These are phyloP conservation scores for Clarias laeviceps DNA, from an alignment of 2,797 vertebrate genomes.

Conservation along the genomic window DNA sequence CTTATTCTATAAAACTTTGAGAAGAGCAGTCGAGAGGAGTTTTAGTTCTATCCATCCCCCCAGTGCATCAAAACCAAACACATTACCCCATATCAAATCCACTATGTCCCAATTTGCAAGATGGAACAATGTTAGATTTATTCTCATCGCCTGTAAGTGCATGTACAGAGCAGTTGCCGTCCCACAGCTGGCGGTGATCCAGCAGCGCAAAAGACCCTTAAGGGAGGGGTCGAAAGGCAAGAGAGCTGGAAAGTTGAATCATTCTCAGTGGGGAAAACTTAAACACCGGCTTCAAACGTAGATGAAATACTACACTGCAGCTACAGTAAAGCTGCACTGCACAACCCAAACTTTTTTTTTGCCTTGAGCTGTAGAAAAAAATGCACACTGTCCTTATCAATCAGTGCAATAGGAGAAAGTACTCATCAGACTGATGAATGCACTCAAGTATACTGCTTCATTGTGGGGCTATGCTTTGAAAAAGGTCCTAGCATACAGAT, in stretches of 20 bases:
- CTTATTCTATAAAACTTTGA: not conserved
- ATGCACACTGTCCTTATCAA: not conserved
- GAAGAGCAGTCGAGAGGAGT: not conserved
- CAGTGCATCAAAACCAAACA: slow-evolving; percentile 12
- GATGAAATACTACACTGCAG: slow-evolving; percentile 46
- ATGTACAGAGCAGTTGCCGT: slow-evolving; percentile 6
- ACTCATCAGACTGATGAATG: not conserved
- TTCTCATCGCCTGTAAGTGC: slow-evolving; percentile 9
- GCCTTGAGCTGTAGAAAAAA: not conserved
- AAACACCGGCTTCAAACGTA: slow-evolving; percentile 46
- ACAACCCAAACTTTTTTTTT: slow-evolving; percentile 10
- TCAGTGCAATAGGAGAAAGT: not conserved
- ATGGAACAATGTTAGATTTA: slow-evolving; percentile 19
- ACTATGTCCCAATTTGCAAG: not conserved
- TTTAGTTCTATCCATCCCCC: not conserved
- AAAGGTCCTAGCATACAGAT: not conserved
- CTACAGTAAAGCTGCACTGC: slow-evolving; percentile 30
- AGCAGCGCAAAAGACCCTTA: slow-evolving; percentile 30
- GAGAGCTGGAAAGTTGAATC: slow-evolving; percentile 41
- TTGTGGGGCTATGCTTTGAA: not conserved
- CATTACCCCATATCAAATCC: slow-evolving; percentile 1
- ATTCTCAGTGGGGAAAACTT: slow-evolving; percentile 55
- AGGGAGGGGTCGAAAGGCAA: slow-evolving; percentile 44
- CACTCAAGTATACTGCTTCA: not conserved
- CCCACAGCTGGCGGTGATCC: slow-evolving; percentile 17